Conservation (phyloP, 2,888 invertebrate genomes). For the Phaedon cochleariae region DNA sequence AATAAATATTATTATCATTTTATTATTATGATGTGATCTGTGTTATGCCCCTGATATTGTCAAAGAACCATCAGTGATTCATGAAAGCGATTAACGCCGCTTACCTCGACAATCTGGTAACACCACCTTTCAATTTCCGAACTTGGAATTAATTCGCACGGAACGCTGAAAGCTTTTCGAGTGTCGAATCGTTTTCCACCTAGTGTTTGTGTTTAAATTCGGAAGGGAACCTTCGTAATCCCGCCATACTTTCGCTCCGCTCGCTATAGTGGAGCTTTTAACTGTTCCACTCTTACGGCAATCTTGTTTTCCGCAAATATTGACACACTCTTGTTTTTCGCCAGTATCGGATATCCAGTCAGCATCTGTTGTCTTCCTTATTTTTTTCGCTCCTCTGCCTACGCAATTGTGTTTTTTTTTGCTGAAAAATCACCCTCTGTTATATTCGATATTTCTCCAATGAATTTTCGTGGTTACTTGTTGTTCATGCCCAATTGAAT, state of each 20-base stretch:
- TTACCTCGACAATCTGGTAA: too few species aligned
- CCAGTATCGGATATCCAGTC: constrained; percentile 11
- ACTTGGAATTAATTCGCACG: constrained; percentile 43
- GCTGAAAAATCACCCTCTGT: too few species aligned
- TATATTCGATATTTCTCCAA: too few species aligned
- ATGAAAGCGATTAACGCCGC: too few species aligned
- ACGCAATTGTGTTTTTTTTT: too few species aligned
- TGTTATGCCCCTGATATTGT: too few species aligned
- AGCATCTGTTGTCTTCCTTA: neutral
- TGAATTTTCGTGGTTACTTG: too few species aligned
- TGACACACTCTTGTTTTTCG: constrained; percentile 21
- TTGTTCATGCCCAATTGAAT: too few species aligned
- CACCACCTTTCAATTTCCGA: constrained; percentile 25
- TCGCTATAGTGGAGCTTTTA: constrained; percentile 48
- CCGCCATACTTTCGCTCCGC: constrained; percentile 47
- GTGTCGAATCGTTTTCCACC: constrained; percentile 49
- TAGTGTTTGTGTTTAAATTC: constrained; percentile 47
- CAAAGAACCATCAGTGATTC: too few species aligned
- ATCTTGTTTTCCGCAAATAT: constrained; percentile 57
- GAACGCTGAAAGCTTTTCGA: constrained; percentile 51
- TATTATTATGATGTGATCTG: too few species aligned
- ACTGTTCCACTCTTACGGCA: constrained; percentile 51
- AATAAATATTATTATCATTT: too few species aligned
- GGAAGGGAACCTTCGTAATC: constrained; percentile 50
- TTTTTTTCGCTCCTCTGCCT: too few species aligned